Conservation (phyloP, 2,888 invertebrate species). For the Xestia rhomboidea region DNA sequence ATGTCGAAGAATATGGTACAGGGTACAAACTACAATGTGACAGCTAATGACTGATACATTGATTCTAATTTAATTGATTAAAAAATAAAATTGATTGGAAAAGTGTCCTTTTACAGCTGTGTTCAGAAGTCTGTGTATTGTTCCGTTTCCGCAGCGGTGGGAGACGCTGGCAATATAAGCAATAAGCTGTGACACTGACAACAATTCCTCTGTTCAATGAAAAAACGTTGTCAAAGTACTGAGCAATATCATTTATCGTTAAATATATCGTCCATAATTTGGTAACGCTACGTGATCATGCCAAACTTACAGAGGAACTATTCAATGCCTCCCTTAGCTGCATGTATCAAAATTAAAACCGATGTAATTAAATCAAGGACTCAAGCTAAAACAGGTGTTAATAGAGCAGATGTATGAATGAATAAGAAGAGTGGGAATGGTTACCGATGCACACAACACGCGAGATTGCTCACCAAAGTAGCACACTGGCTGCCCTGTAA, state of each 20-base stretch:
- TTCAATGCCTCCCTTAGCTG: conserved; percentile 13
- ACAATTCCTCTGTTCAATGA: conserved; percentile 31
- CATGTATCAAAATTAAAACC: conserved; percentile 32
- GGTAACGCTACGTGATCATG: conserved; percentile 8
- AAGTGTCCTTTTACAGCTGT: conserved; percentile 34
- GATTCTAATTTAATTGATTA: conserved; percentile 29
- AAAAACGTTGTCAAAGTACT: conserved; percentile 15
- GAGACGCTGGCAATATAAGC: conserved; percentile 41
- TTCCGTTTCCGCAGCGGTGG: conserved; percentile 38
- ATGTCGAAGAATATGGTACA: conserved; percentile 26
- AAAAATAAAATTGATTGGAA: conserved; percentile 8
- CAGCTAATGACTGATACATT: conserved; percentile 43
- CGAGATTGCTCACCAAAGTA: conserved; percentile 98
- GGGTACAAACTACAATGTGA: conserved; percentile 46
- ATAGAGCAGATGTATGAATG: conserved; percentile 87
- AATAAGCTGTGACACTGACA: conserved; percentile 32
- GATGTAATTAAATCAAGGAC: conserved; percentile 76
- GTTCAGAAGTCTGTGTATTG: conserved; percentile 16
- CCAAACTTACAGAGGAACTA: conserved; percentile 36
- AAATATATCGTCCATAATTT: not conserved
- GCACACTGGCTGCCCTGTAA: conserved; percentile 97
- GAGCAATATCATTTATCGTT: not conserved
- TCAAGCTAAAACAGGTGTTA: conserved; percentile 84
- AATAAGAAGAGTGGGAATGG: conserved; percentile 94
- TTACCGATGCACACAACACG: conserved; percentile 98